phyloP scores from a whole-genome alignment of 2,113 vertebrate species.

The Rhagologus leucostigma region DNA sequence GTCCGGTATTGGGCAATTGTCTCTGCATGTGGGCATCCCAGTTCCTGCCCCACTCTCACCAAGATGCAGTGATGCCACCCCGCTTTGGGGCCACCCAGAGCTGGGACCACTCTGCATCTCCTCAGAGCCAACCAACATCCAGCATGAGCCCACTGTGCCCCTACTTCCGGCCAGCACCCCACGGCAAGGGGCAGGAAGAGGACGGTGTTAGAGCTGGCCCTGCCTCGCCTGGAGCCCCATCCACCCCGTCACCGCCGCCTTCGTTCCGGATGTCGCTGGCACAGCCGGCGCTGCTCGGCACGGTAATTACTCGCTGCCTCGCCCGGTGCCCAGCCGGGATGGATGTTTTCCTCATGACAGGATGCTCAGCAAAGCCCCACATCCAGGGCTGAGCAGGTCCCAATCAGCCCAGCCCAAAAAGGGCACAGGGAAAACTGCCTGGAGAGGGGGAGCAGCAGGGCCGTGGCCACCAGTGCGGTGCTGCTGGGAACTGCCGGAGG shows the following conservation, averaged over 20 bases:
- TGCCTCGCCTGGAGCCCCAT: not conserved
- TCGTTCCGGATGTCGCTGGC: not conserved
- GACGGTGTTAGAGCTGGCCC: not conserved
- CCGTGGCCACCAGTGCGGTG: fast-evolving
- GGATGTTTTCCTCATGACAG: slow-evolving; percentile 55
- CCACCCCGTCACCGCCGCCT: not conserved
- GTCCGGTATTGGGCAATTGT: not conserved
- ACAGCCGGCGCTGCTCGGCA: not conserved
- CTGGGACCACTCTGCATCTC: fast-evolving
- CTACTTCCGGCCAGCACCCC: not conserved
- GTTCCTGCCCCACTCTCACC: not conserved
- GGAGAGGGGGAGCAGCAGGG: not conserved
- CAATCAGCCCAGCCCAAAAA: not conserved
- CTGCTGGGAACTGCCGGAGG: not conserved
- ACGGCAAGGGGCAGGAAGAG: not conserved
- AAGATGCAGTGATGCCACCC: fast-evolving
- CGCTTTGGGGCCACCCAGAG: not conserved
- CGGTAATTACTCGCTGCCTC: not conserved
- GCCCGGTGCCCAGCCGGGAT: not conserved
- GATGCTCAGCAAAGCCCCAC: not conserved
- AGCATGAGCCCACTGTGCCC: fast-evolving
- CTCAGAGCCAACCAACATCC: not conserved
- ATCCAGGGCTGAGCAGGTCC: not conserved
- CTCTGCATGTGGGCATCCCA: not conserved
- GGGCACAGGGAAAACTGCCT: fast-evolving